Evolutionary conservation across 1,140 invertebrate genomes (phyloP).

Genomic region (Littorina saxatilis): DNA sequence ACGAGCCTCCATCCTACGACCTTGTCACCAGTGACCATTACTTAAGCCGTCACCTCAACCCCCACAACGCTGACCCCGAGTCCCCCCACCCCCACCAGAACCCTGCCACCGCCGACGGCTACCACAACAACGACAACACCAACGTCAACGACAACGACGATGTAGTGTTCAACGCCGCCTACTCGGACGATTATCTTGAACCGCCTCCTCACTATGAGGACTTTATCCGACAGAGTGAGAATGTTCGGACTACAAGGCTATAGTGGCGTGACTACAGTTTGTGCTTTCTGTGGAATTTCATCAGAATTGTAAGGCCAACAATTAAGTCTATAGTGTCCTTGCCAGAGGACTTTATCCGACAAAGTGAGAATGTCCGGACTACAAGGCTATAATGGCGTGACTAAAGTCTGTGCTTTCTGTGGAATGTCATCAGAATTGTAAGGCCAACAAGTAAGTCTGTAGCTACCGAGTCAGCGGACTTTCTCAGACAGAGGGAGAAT

Average conservation of each 20-base stretch:
- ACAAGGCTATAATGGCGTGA: neutral
- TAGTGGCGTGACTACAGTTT: neutral
- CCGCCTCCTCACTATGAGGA: constrained; percentile 46
- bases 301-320: no score
- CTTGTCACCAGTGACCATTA: constrained; percentile 51
- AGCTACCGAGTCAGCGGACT: neutral
- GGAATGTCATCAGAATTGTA: neutral
- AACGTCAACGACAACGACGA: constrained; percentile 14
- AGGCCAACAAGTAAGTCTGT: no score
- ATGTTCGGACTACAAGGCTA: constrained; percentile 37
- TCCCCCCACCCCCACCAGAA: neutral
- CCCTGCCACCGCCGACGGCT: neutral
- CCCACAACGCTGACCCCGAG: neutral
- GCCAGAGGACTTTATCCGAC: neutral
- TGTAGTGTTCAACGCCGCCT: constrained; percentile 22
- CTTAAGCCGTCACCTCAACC: constrained; percentile 27
- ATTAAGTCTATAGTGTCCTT: no score
- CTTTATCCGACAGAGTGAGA: constrained; percentile 39
- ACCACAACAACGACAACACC: neutral
- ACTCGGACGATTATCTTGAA: constrained; percentile 25
- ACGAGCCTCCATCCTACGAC: constrained; percentile 54
- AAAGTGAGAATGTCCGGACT: no score
- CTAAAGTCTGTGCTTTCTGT: neutral
- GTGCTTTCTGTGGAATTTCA: neutral
- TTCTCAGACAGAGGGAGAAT: neutral